Base-by-base conservation (phyloP, 2,888 invertebrate genomes). In the Galeruca laticollis region DNA sequence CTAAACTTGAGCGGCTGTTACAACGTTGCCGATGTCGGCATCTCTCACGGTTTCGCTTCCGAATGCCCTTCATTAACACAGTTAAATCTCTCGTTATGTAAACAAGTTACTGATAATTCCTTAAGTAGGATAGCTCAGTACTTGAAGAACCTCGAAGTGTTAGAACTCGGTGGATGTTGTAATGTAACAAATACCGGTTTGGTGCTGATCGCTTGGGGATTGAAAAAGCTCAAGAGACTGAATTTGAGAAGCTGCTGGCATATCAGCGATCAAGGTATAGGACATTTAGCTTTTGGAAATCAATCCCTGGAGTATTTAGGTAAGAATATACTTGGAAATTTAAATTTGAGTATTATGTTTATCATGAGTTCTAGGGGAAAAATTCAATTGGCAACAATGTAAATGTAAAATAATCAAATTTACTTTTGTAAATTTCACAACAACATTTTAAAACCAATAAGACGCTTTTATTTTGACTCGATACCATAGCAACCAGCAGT, bases 201-300 rank as follows among this genome's bases (percentile, higher is more conserved):
- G 59, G 88, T 94, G 74, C 87, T 95, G 43, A 92, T 98, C 70
- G 94, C 97, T 69, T 94, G 94, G 93, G 95, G 96, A 10, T 87
- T 97, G 60, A 92, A 92, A 81, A 94, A 93, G 82, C 86, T 98
- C 76, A 93, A 93, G 82, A 90, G 91, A 71, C 88, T 98, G 77
- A 96, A 98, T 84, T 87, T 98, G 72, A 88, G 97, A 71, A 97
- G 97, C 71, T 98, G 97, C 86, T 94, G 97, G 93, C 93, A 94
- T 82, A 91, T 98, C 21, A 94, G 95, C 76, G 97, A 98, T 81
- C 91, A 93, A 70, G 97, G 97, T 2, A 95, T 98, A 77, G 93
- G 93, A 0, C 94, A 96, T 83, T 86, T 98, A 74, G 93, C 94
- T 2, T 92, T 94, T n/a, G 94, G 94, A 0, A 94, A 93, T 76